Percentiles rank a stretch among this genome's conserved stretches.
phyloP scores from a whole-genome alignment of 2,113 vertebrate genomes.

The Glaucidium brasilianum region DNA sequence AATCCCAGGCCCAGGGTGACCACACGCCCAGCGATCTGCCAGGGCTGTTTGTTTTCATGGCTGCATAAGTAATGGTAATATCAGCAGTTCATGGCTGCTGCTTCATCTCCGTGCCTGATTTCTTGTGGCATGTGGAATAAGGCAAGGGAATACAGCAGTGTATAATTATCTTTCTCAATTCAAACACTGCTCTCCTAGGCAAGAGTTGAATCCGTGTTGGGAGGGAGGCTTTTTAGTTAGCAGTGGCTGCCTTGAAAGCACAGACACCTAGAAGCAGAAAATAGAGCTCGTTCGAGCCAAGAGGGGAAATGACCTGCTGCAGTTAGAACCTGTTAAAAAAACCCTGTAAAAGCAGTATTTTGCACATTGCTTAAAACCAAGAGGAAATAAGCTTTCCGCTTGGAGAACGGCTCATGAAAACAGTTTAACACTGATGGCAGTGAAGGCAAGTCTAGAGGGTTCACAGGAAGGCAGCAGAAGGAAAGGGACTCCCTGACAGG shows the following conservation, averaged over 20 bases:
- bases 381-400: background rate
- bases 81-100: background rate
- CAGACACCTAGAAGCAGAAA: background rate
- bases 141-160: background rate
- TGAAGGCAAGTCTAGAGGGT: background rate
- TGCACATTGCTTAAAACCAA: background rate
- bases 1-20: background rate
- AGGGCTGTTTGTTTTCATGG: background rate
- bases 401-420: background rate
- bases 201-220: background rate
- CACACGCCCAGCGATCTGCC: background rate
- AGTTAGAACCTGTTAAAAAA: background rate
- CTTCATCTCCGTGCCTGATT: background rate
- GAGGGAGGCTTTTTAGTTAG: background rate
- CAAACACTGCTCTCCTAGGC: background rate
- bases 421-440: background rate
- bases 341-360: background rate
- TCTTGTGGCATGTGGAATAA: background rate
- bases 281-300: background rate
- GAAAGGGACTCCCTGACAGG: background rate
- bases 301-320: background rate
- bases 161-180: background rate
- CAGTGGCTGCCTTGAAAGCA: background rate
- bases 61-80: background rate
- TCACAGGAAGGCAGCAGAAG: background rate